Conservation (phyloP, 2,797 vertebrate genomes). For the Artibeus lituratus region DNA sequence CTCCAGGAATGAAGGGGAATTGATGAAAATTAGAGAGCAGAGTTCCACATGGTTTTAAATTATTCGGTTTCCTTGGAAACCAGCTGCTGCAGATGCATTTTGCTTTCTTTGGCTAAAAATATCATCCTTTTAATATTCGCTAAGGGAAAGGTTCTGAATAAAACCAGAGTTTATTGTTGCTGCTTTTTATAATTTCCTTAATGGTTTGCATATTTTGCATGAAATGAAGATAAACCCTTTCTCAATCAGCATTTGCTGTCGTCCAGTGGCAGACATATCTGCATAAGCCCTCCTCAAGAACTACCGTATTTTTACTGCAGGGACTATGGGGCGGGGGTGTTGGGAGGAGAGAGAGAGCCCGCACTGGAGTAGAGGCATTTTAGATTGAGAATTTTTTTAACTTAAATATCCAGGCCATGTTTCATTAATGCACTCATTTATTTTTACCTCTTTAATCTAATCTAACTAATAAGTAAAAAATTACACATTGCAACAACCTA, state of each 20-base stretch:
- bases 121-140: slow-evolving; percentile 81
- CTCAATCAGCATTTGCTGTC: slow-evolving; percentile 71
- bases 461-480: not conserved
- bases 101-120: slow-evolving; percentile 85
- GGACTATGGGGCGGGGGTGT: not conserved
- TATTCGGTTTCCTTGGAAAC: slow-evolving; percentile 88
- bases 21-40: slow-evolving; percentile 84
- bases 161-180: slow-evolving; percentile 72
- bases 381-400: not conserved
- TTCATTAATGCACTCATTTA: not conserved
- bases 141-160: slow-evolving; percentile 79
- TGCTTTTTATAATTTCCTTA: slow-evolving; percentile 78
- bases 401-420: not conserved
- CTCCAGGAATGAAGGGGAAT: slow-evolving; percentile 75
- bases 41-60: slow-evolving; percentile 86
- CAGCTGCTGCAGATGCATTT: slow-evolving; percentile 84
- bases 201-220: slow-evolving; percentile 75
- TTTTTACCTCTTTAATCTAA: slow-evolving; percentile 22
- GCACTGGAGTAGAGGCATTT: not conserved
- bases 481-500: not conserved
- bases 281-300: slow-evolving; percentile 47
- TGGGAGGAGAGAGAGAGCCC: too few species aligned
- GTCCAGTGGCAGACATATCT: slow-evolving; percentile 70
- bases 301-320: slow-evolving; percentile 59
- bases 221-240: slow-evolving; percentile 74